Evolutionary conservation across 37 sponge, comb jelly and placozoan species (phyloP).

Genomic region (Theonella swinhoei): DNA sequence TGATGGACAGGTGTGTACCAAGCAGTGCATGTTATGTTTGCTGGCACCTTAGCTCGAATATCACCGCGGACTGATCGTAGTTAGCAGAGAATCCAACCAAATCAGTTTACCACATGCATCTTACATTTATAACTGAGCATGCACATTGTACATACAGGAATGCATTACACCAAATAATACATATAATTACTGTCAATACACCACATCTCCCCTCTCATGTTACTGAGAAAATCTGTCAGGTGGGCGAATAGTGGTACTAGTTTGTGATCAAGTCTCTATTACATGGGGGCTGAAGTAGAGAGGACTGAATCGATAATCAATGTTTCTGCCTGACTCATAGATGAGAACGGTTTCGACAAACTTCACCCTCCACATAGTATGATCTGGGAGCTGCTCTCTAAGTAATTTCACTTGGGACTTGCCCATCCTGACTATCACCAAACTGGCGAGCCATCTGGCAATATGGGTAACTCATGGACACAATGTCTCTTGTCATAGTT

Average conservation of each 20-base stretch:
- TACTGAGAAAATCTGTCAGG: conserved; percentile 1
- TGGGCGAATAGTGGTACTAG: conserved; percentile 12
- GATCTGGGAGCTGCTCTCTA: not conserved
- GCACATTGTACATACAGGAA: no score
- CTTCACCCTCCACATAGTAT: not conserved
- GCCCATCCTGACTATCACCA: not conserved
- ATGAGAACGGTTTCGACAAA: not conserved
- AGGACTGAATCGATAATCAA: not conserved
- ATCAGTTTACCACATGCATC: no score
- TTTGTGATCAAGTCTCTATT: conserved; percentile 9
- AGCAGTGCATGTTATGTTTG: no score
- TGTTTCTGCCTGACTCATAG: not conserved
- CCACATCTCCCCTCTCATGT: conserved; percentile 12
- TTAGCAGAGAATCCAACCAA: no score
- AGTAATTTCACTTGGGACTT: not conserved
- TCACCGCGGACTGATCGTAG: no score
- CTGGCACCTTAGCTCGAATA: no score
- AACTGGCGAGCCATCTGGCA: conserved; percentile 2
- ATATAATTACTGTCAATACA: no score
- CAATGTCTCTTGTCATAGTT: conserved; percentile 35
- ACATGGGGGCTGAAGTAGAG: no score
- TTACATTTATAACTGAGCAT: no score
- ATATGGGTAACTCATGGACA: not conserved
- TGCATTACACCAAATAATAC: no score
- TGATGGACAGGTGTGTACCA: no score